Evolutionary conservation across 30 jellyfish, hydroid and myxozoan genomes (phyloP), one percentile per base, ranked within the genome.

Genomic region (Hydra vulgaris): DNA sequence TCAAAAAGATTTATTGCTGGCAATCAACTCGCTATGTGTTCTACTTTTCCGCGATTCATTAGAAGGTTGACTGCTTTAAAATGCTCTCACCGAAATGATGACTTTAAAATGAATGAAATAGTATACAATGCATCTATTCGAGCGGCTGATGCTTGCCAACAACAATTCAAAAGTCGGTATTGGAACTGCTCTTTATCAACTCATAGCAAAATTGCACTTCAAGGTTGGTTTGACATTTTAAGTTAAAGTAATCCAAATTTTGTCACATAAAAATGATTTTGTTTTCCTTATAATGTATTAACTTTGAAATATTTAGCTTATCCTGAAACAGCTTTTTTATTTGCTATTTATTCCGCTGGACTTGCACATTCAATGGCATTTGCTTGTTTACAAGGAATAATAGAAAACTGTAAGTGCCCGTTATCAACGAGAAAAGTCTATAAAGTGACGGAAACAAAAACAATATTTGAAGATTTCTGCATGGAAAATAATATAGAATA

Each of bases 291-390:
- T n/a, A n/a, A n/a, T n/a, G n/a, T n/a, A n/a, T n/a, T n/a, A n/a
- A n/a, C n/a, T 40, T 40, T 40, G 15, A 18, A 18, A 23, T 12
- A 8, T 77, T 18, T 53, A 80, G 87, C 82, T 8, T 80, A 66
- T 69, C 87, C 83, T n/a, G 84, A 80, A 69, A 80, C 87, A 25
- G 84, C 87, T 26, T 80, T 23, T 68, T 25, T 80, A 26, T 80
- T 40, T 25, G 87, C 84, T 0, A 80, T 80, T 70, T 70, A 80
- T 69, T 80, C 87, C 27, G 87, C 87, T 69, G 87, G 87, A 15
- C 69, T 80, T 56, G 87, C 87, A 19, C 72, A 66, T 53, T 80
- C 87, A 16, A 19, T 80, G 52, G 87, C 87, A 18, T 25, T 17
- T 70, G 84, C 78, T 7, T 80, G 87, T 66, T 40, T 27, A 0